Conservation (phyloP, 2,797 vertebrate genomes). For the Rhinogobio ventralis region DNA sequence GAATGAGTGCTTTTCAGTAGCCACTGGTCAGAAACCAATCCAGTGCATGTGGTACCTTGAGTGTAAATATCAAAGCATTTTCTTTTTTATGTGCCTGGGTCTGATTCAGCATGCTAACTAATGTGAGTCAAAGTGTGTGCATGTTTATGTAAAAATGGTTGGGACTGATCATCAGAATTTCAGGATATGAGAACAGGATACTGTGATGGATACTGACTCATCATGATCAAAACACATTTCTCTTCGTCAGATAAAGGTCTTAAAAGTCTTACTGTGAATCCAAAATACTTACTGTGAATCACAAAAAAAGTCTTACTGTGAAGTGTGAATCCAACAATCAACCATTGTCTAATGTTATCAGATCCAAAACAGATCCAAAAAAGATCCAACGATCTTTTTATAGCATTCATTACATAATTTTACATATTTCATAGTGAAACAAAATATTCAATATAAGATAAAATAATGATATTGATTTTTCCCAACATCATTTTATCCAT, state of each 20-base stretch:
- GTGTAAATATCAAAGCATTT: background rate
- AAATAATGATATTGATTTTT: background rate
- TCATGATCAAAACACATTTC: background rate
- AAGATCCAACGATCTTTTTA: background rate
- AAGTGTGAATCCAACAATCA: background rate
- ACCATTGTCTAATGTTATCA: background rate
- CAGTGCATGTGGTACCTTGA: background rate
- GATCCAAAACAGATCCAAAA: background rate
- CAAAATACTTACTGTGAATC: background rate
- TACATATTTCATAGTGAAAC: background rate
- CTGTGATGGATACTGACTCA: conserved; percentile 15
- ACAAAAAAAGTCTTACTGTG: background rate
- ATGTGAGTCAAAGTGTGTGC: conserved; percentile 4
- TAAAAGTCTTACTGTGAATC: background rate
- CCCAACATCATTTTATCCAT: no score
- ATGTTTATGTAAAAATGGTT: background rate
- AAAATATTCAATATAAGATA: background rate
- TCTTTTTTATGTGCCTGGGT: background rate
- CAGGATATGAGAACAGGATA: background rate
- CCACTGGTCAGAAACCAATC: background rate
- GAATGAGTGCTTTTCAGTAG: conserved; percentile 24
- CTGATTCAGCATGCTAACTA: background rate
- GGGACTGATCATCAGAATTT: conserved; percentile 26
- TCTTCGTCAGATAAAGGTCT: background rate
- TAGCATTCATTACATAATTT: background rate